Conservation (phyloP, 2,797 vertebrate species). For the Astyanax mexicanus region DNA sequence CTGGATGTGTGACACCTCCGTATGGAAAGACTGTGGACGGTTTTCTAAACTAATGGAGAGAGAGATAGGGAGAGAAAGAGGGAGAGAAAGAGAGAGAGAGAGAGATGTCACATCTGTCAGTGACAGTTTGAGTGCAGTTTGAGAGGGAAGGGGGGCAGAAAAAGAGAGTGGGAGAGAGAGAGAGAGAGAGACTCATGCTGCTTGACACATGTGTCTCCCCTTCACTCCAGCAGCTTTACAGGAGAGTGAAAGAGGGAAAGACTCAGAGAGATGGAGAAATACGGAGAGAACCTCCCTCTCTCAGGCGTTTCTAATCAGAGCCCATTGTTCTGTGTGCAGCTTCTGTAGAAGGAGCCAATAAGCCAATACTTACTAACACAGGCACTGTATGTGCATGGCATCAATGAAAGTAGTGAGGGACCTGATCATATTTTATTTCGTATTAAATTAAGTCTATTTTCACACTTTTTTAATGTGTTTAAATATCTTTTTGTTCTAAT, state of each 20-base stretch:
- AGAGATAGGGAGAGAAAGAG: constrained; percentile 1
- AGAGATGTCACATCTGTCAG: constrained; percentile 34
- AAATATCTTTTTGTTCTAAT: too few relatives aligned
- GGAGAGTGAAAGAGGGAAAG: neutral
- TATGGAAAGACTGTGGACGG: neutral
- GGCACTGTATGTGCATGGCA: too few relatives aligned
- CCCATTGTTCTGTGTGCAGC: constrained; percentile 37
- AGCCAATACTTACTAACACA: constrained; percentile 28
- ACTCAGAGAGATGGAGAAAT: neutral
- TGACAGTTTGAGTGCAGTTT: constrained; percentile 32
- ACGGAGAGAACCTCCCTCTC: constrained; percentile 9
- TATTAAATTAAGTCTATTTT: too few relatives aligned
- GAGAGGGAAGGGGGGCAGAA: neutral
- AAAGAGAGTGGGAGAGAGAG: constrained; percentile 14
- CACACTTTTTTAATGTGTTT: too few relatives aligned
- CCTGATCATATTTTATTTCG: too few relatives aligned
- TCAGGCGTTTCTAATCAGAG: constrained; percentile 30
- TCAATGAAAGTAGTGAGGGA: too few relatives aligned
- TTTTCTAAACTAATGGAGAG: neutral
- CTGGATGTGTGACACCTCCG: neutral
- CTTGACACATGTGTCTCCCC: constrained; percentile 5
- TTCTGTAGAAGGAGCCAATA: constrained; percentile 26
- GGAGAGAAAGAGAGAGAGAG: neutral
- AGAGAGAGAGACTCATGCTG: constrained; percentile 14
- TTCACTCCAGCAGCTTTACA: constrained; percentile 27